Evolutionary conservation across 1,140 invertebrate species (phyloP), one percentile per base, ranked within the genome.

Genomic region (Drosophila varians): DNA sequence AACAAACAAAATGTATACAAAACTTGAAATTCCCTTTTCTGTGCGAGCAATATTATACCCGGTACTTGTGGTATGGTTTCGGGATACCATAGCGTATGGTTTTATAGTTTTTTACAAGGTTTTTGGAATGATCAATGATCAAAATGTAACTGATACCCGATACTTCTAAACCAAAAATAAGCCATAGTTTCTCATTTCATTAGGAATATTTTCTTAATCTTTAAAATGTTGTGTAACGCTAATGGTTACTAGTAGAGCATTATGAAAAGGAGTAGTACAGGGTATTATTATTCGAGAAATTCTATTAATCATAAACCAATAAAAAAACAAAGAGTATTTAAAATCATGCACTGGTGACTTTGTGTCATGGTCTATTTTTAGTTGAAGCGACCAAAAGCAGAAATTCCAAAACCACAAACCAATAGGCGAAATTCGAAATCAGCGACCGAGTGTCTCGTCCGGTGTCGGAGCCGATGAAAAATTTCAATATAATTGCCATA

Each of bases 401-500:
- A 83, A 84, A 83, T 83, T 84, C 76, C 76, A 60, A 73, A 60
- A 47, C 16, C 14, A 19, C 40, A 3, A 21, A n/a, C 47, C 64
- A 71, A 66, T 58, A 55, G 55, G 55, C 58, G 38, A 77, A 78
- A 78, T 70, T 74, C 78, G 74, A 74, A 78, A 66, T 43, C 65
- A 42, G 12, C 26, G 8, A 42, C 38, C 38, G 16, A 42, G 38
- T 38, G n/a, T 52, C 47, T 45, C 42, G 42, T 18, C 54, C n/a
- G 6, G 42, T 60, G 28, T n/a, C n/a, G n/a, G n/a, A 38, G 26
- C 70, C 26, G 55, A 77, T 83, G 46, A 70, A 71, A 86, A 64
- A 76, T 84, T 76, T 84, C 66, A 84, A 86, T 84, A 84, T 84
- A 86, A 84, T 86, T 84, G 79, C 71, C 79, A 84, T 84, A 75